Evolutionary conservation across 1,140 invertebrate species (phyloP).

Genomic region (Drosophila lacteicornis): DNA sequence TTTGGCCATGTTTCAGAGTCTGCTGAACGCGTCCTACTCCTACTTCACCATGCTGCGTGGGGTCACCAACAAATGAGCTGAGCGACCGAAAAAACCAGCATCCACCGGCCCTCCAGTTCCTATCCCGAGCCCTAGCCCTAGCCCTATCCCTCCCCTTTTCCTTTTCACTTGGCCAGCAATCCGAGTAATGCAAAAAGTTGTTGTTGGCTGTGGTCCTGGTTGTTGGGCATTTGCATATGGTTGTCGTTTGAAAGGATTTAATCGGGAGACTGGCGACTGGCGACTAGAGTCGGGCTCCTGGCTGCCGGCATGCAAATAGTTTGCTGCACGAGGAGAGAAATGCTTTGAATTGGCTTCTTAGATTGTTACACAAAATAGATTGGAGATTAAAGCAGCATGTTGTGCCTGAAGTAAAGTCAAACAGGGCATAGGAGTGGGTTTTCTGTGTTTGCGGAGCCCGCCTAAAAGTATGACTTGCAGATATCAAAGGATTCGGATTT

Average conservation of each 20-base stretch:
- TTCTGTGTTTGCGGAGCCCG: neutral
- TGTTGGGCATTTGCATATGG: slow-evolving; percentile 72
- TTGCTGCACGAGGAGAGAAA: slow-evolving; percentile 25
- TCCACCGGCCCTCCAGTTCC: neutral
- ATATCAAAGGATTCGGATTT: slow-evolving; percentile 29
- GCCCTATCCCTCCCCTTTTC: neutral
- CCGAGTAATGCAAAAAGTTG: slow-evolving; percentile 80
- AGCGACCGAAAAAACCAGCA: slow-evolving; percentile 58
- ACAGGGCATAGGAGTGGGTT: neutral
- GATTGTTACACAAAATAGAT: slow-evolving; percentile 55
- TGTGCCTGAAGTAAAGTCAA: slow-evolving; percentile 47
- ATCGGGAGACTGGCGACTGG: slow-evolving; percentile 50
- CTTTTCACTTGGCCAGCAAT: slow-evolving; percentile 52
- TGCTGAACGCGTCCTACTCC: slow-evolving; percentile 81
- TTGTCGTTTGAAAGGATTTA: slow-evolving; percentile 79
- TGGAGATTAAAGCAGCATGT: slow-evolving; percentile 50
- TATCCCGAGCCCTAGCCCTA: neutral
- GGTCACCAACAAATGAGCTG: slow-evolving; percentile 77
- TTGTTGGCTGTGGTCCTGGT: slow-evolving; percentile 48
- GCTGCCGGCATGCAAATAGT: slow-evolving; percentile 45
- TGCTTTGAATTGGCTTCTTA: slow-evolving; percentile 51
- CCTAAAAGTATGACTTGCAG: slow-evolving; percentile 35
- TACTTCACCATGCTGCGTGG: slow-evolving; percentile 82
- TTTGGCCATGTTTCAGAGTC: slow-evolving; percentile 82
- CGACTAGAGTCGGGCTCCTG: slow-evolving; percentile 29